These are phyloP conservation scores for Agrypnus murinus DNA, from an alignment of 2,888 invertebrate genomes.

Conservation along the genomic window DNA sequence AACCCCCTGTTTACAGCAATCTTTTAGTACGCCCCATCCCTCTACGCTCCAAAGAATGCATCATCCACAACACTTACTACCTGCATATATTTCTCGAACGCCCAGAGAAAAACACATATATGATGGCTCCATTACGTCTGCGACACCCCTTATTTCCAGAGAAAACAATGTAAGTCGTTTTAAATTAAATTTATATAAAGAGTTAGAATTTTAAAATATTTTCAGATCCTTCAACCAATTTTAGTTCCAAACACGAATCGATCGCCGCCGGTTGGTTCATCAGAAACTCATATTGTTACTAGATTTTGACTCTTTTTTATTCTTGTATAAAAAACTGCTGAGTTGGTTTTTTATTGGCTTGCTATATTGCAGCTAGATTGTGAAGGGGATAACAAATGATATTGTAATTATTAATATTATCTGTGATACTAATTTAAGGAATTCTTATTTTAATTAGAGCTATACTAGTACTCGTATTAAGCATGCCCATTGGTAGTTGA, in stretches of 20 bases:
- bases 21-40: constrained; percentile 30
- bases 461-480: too few relatives aligned
- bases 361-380: background rate
- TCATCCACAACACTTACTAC: constrained; percentile 32
- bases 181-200: background rate
- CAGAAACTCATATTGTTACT: constrained; percentile 33
- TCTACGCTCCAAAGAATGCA: constrained; percentile 44
- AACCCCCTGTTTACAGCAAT: constrained; percentile 32
- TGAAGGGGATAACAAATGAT: too few relatives aligned
- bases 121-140: constrained; percentile 36
- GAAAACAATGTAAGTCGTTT: constrained; percentile 41
- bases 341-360: background rate
- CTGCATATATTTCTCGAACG: constrained; percentile 38
- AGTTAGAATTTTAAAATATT: background rate
- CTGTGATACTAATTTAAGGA: too few relatives aligned
- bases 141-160: constrained; percentile 40
- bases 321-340: constrained; percentile 11
- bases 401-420: constrained; percentile 15
- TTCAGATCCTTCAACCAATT: constrained; percentile 30
- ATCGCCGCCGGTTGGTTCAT: constrained; percentile 10
- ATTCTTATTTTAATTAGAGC: too few relatives aligned
- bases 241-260: constrained; percentile 16
- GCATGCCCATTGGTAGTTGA: too few relatives aligned
- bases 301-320: constrained; percentile 35
- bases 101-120: constrained; percentile 34